A percentile compares a stretch with the other conserved stretches of the same genome.
phyloP scores from a whole-genome alignment of 1,140 invertebrate species.

The Cardiocondyla obscurior region DNA sequence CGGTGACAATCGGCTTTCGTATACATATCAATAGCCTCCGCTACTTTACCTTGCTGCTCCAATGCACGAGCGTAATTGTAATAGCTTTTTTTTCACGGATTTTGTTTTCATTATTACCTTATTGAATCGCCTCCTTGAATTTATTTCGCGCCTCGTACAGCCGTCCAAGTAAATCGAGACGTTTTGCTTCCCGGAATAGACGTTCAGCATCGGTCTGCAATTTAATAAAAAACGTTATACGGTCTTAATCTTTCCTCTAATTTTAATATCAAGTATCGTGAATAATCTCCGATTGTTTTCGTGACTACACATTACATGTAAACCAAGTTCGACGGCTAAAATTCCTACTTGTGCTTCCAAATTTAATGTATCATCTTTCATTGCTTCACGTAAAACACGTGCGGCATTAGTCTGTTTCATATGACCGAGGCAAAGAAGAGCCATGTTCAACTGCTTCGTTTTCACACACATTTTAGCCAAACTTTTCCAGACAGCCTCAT shows the following conservation, averaged over 20 bases:
- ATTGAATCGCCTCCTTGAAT: slow-evolving; percentile 90
- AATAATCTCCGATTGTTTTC: no score
- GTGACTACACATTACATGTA: no score
- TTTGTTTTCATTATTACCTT: slow-evolving; percentile 91
- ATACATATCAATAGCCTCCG: slow-evolving; percentile 89
- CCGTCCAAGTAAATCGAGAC: slow-evolving; percentile 94
- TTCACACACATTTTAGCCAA: slow-evolving; percentile 98
- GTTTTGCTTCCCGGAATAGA: slow-evolving; percentile 90
- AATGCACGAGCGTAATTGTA: slow-evolving; percentile 92
- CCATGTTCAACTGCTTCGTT: slow-evolving; percentile 96
- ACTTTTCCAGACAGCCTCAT: slow-evolving; percentile 96
- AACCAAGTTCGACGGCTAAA: slow-evolving; percentile 95
- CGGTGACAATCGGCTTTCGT: slow-evolving; percentile 93
- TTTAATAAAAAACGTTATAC: background rate
- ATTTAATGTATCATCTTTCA: slow-evolving; percentile 89
- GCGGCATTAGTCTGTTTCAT: slow-evolving; percentile 96
- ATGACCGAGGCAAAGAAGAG: slow-evolving; percentile 96
- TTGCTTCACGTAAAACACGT: slow-evolving; percentile 91
- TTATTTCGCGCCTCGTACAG: slow-evolving; percentile 90
- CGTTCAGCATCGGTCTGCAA: slow-evolving; percentile 94
- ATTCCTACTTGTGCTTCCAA: slow-evolving; percentile 93
- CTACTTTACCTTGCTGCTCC: slow-evolving; percentile 89
- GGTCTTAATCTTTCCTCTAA: no score
- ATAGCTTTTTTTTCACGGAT: slow-evolving; percentile 95
- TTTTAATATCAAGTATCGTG: no score